A percentile compares a stretch with the other conserved stretches of the same genome.
Conservation (phyloP, 2,113 vertebrate genomes). For the Butorides virescens region DNA sequence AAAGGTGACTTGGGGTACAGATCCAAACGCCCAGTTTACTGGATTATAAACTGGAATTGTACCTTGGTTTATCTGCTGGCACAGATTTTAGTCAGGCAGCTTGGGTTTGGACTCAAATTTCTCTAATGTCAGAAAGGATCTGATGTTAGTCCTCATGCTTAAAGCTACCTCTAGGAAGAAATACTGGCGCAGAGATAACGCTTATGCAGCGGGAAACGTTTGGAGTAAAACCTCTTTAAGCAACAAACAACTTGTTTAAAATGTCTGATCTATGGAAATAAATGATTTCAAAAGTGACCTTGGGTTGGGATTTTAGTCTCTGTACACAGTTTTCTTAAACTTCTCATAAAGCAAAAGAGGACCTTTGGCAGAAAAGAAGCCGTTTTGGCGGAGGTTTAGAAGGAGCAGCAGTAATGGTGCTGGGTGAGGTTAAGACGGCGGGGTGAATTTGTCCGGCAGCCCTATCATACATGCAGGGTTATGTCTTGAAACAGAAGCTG, state of each 20-base stretch:
- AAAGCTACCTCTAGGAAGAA: background rate
- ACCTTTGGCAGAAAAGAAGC: background rate
- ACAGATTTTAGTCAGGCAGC: background rate
- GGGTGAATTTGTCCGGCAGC: background rate
- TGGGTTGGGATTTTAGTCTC: background rate
- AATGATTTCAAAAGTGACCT: background rate
- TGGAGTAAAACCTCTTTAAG: background rate
- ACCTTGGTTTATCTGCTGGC: background rate
- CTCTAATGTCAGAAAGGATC: background rate
- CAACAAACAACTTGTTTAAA: background rate
- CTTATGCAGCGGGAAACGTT: background rate
- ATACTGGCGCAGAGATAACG: background rate
- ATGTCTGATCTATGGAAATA: background rate
- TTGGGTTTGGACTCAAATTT: background rate
- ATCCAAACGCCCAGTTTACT: background rate
- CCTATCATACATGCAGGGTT: background rate
- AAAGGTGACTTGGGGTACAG: background rate
- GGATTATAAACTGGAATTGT: background rate
- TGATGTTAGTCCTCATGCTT: background rate
- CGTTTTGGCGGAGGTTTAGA: background rate
- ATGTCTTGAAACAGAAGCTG: background rate
- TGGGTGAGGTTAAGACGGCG: background rate
- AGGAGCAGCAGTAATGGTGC: background rate
- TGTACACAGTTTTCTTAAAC: background rate
- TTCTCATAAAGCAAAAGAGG: background rate